Conservation (phyloP, 92 coral and sea anemone genomes). For the Bergia sp. region DNA sequence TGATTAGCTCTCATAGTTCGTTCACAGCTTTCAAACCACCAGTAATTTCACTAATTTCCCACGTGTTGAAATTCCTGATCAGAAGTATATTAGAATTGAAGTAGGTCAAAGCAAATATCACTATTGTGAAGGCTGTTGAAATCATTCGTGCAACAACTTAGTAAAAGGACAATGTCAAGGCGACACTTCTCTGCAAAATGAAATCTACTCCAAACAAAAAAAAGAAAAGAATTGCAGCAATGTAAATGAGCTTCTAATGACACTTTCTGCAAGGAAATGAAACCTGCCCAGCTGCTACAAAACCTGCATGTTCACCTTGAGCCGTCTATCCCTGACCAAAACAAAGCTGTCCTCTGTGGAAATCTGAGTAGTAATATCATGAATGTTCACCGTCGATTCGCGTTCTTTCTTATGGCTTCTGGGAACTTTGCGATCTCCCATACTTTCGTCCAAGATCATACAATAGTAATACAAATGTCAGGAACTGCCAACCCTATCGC, state of each 20-base stretch:
- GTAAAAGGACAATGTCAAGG: slow-evolving; percentile 25
- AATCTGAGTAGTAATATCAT: slow-evolving; percentile 47
- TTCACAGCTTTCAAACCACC: slow-evolving; percentile 1
- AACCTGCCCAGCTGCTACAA: slow-evolving; percentile 7
- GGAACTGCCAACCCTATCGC: not conserved
- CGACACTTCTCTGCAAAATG: slow-evolving; percentile 8
- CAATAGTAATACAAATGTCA: not conserved
- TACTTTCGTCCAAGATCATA: slow-evolving; percentile 33
- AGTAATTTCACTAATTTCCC: slow-evolving; percentile 24
- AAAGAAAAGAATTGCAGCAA: not conserved
- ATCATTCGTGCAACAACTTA: not conserved
- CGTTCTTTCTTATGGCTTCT: slow-evolving; percentile 69
- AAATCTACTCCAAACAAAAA: slow-evolving; percentile 37
- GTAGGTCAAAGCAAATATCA: not conserved
- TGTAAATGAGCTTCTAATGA: slow-evolving; percentile 41
- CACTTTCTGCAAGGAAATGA: slow-evolving; percentile 25
- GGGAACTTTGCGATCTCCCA: slow-evolving; percentile 76
- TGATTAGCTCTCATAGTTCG: slow-evolving; percentile 4
- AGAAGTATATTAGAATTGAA: not conserved
- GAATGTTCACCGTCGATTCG: slow-evolving; percentile 66
- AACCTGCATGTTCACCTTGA: slow-evolving; percentile 70
- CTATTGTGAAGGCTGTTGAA: not conserved
- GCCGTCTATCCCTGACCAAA: slow-evolving; percentile 57
- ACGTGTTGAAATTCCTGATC: slow-evolving; percentile 17
- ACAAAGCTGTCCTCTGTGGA: slow-evolving; percentile 75